Evolutionary conservation across 2,113 vertebrate genomes (phyloP).

Genomic region (Ictidomys tridecemlineatus): DNA sequence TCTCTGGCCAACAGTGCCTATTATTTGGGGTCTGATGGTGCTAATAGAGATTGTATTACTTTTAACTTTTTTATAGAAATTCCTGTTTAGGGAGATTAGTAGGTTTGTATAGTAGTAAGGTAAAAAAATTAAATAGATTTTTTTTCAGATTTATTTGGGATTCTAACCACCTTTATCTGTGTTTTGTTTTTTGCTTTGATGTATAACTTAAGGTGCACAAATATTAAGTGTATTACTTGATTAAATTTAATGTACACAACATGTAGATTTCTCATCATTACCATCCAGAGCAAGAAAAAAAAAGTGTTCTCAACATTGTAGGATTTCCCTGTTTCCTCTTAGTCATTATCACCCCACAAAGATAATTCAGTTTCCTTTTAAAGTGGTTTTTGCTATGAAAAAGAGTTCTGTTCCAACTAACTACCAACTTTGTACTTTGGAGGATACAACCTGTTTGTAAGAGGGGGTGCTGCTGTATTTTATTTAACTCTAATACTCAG

Average conservation of each 20-base stretch:
- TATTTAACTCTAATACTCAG: neutral
- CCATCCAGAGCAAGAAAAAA: neutral
- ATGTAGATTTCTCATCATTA: neutral
- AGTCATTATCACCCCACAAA: neutral
- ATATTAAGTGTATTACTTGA: neutral
- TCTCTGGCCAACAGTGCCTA: neutral
- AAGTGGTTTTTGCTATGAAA: neutral
- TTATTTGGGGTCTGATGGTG: neutral
- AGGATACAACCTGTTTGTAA: neutral
- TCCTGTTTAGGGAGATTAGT: constrained; percentile 10
- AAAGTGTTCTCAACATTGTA: neutral
- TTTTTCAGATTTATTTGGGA: neutral
- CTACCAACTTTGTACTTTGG: neutral
- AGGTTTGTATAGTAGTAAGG: neutral
- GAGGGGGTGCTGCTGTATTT: neutral
- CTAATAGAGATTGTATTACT: neutral
- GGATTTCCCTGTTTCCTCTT: neutral
- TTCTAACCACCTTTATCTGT: neutral
- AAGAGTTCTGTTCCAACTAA: neutral
- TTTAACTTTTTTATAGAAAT: neutral
- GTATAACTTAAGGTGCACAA: neutral
- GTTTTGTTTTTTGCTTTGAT: neutral
- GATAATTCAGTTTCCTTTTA: neutral
- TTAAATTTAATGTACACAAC: neutral
- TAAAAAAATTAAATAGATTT: neutral